Evolutionary conservation across 2,888 invertebrate genomes (phyloP).

Genomic region (Drosophila pegasa): DNA sequence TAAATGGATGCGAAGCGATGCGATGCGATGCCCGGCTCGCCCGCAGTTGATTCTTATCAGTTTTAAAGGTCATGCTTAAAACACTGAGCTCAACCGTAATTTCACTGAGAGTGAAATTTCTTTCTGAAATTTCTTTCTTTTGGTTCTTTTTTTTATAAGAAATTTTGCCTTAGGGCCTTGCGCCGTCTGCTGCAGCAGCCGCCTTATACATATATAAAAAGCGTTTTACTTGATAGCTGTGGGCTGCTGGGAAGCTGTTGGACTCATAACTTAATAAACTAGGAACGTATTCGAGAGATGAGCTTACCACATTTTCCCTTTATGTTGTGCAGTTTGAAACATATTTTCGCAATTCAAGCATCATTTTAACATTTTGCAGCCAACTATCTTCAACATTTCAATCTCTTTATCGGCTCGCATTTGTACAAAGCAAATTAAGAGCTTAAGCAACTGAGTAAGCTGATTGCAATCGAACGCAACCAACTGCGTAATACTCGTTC

Average conservation of each 20-base stretch:
- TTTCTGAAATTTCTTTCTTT: conserved; percentile 2
- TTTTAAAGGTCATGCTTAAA: conserved; percentile 26
- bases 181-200: neutral
- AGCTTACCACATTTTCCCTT: neutral
- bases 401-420: neutral
- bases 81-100: conserved; percentile 6
- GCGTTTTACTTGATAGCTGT: neutral
- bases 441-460: neutral
- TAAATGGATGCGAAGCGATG: conserved; percentile 57
- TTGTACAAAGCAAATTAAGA: neutral
- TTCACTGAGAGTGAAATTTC: neutral
- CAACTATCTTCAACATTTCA: neutral
- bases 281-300: conserved; percentile 3
- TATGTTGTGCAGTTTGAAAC: neutral
- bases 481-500: conserved; percentile 9
- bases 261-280: conserved; percentile 8
- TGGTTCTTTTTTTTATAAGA: neutral
- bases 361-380: neutral
- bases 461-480: conserved; percentile 8
- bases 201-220: neutral
- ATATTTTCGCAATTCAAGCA: neutral
- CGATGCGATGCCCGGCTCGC: too few relatives aligned
- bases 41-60: conserved; percentile 12
- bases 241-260: conserved; percentile 6
- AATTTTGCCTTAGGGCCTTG: neutral